Percentiles rank a stretch among this genome's conserved stretches.
phyloP scores from a whole-genome alignment of 2,113 vertebrate genomes.

The Ploceus nigricollis region DNA sequence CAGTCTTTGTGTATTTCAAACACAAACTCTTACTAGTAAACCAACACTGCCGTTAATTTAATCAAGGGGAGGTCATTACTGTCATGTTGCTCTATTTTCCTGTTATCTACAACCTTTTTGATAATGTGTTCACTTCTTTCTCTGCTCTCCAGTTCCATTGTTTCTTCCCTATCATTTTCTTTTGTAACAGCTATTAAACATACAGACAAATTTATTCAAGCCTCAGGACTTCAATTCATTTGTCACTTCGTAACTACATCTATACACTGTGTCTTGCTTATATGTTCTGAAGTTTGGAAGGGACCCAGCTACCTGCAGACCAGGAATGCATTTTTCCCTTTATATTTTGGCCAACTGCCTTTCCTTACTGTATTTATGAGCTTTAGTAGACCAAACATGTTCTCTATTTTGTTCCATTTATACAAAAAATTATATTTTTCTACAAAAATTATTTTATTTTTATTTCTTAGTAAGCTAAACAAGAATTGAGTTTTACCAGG shows the following conservation, averaged over 20 bases:
- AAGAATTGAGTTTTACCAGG: not conserved
- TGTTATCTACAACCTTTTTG: not conserved
- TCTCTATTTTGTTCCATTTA: not conserved
- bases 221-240: not conserved
- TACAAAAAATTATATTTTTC: not conserved
- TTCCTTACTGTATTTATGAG: not conserved
- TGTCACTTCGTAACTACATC: not conserved
- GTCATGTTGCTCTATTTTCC: not conserved
- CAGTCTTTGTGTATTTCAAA: not conserved
- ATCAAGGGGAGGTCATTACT: not conserved
- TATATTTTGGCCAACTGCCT: not conserved
- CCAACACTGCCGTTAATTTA: not conserved
- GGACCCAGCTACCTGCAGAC: not conserved
- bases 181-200: not conserved
- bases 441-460: not conserved
- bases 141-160: not conserved
- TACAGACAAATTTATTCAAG: not conserved
- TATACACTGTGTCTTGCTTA: not conserved
- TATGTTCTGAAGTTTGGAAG: not conserved
- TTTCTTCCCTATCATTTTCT: not conserved
- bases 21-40: not conserved
- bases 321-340: not conserved
- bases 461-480: not conserved
- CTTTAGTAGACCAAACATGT: not conserved
- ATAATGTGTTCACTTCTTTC: not conserved